These are phyloP conservation scores for Poeciliopsis retropinna DNA, from an alignment of 2,113 vertebrate species.

Conservation along the genomic window DNA sequence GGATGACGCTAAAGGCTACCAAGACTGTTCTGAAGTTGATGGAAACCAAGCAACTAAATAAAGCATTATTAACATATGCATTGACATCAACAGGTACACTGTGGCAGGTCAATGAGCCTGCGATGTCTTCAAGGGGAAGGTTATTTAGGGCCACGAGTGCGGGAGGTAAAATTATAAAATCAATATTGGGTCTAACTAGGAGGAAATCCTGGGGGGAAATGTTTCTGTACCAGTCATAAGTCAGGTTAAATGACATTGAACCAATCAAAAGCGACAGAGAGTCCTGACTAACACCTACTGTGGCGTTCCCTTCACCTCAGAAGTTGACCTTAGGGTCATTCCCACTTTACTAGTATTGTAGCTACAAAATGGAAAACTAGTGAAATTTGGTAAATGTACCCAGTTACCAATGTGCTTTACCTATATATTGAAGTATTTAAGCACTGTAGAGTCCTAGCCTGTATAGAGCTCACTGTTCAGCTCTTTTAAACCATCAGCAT, in stretches of 20 bases:
- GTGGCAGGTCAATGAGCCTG: background rate
- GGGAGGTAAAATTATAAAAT: background rate
- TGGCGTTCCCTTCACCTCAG: too few species aligned
- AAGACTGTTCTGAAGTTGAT: background rate
- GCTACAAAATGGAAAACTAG: background rate
- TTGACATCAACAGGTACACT: background rate
- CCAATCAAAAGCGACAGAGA: background rate
- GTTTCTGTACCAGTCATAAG: background rate
- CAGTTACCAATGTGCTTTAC: too few species aligned
- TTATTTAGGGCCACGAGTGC: background rate
- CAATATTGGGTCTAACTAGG: background rate
- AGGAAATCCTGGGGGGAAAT: background rate
- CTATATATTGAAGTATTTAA: too few species aligned
- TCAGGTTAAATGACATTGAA: background rate
- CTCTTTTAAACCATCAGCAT: too few species aligned
- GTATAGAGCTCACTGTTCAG: too few species aligned
- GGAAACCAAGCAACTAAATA: background rate
- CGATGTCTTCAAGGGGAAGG: background rate
- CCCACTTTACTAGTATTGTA: too few species aligned
- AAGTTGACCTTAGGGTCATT: background rate
- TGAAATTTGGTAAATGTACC: too few species aligned
- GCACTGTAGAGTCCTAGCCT: too few species aligned
- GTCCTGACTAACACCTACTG: too few species aligned
- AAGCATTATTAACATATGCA: background rate
- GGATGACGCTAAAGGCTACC: background rate